Base-by-base conservation (phyloP, 1,140 invertebrate genomes). In the Rhynchophorus ferrugineus region DNA sequence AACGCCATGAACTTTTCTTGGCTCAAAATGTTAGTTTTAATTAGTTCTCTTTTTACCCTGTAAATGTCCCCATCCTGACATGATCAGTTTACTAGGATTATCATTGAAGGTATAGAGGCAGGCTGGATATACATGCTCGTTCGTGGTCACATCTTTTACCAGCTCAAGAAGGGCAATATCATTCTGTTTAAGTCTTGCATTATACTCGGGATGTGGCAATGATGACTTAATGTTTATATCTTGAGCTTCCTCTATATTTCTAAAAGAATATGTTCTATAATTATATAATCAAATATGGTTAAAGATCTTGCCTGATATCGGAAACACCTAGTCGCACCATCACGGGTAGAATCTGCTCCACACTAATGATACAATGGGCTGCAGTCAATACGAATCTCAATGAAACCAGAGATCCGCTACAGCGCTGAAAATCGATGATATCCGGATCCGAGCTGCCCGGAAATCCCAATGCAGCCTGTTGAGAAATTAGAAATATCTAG, bases 61-160 rank as follows among this genome's bases (percentile, higher is more conserved):
- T n/a, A n/a, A n/a, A 22, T 51, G 24, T 3, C 67, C 67, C 65
- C 67, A 67, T 35, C 67, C 64, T 7, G 61, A 59, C 13, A 65
- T 54, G 11, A 65, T 41, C 9, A 69, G 38, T 14, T 46, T 49
- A n/a, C 38, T 2, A 7, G 67, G 67, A 56, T 65, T 60, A 41
- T 67, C 52, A 5, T 49, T 17, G 29, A 58, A 50, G 2, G 38
- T 43, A 46, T 67, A 65, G 16, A 69, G 49, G 58, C 67, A 69
- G 9, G 65, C 64, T 5, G 67, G 65, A 51, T 60, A 51, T 9
- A 66, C 48, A 6, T 34, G 50, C 11, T 59, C 44, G 5, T 21
- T 52, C 47, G 50, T 61, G 37, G 24, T 44, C 7, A 61, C 62
- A n/a, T 47, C 44, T 24, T 39, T 24, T 2, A 48, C 44, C 18